Conservation (phyloP, 1,140 invertebrate species). For the Drosophila ercepeae region DNA sequence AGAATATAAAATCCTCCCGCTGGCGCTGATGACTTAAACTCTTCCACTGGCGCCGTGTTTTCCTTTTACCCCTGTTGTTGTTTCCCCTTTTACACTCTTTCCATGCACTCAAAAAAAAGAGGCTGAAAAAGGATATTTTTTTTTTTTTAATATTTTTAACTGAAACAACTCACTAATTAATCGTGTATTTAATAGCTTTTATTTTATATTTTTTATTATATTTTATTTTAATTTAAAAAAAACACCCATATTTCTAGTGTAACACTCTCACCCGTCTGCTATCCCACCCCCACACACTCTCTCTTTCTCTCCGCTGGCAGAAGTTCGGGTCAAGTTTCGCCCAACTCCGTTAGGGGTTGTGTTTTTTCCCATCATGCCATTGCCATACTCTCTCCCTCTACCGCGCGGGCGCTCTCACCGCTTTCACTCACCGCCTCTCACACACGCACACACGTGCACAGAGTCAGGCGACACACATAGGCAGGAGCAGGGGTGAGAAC, state of each 20-base stretch:
- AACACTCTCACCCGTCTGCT: constrained; percentile 15
- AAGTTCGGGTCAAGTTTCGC: constrained; percentile 55
- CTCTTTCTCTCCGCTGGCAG: constrained; percentile 17
- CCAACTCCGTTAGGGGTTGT: constrained; percentile 79
- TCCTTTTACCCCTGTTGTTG: constrained; percentile 21
- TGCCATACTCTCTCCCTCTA: constrained; percentile 37
- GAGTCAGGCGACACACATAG: constrained; percentile 58
- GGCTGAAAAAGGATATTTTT: neutral
- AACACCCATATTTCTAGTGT: neutral
- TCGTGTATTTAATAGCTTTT: no score
- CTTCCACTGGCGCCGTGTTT: constrained; percentile 63
- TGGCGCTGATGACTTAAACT: constrained; percentile 75
- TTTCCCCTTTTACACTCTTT: neutral
- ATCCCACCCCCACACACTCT: constrained; percentile 19
- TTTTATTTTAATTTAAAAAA: neutral
- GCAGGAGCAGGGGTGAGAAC: constrained; percentile 26
- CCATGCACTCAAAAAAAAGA: constrained; percentile 1
- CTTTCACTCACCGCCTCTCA: constrained; percentile 71
- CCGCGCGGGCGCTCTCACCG: constrained; percentile 72
- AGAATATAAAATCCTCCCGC: constrained; percentile 7
- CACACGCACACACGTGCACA: constrained; percentile 8
- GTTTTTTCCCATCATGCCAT: constrained; percentile 59
- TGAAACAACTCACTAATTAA: no score
- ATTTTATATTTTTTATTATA: neutral
- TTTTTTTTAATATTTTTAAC: neutral